These are phyloP conservation scores for human DNA, from an alignment of 2,113 vertebrate genomes.

Conservation along the genomic window DNA sequence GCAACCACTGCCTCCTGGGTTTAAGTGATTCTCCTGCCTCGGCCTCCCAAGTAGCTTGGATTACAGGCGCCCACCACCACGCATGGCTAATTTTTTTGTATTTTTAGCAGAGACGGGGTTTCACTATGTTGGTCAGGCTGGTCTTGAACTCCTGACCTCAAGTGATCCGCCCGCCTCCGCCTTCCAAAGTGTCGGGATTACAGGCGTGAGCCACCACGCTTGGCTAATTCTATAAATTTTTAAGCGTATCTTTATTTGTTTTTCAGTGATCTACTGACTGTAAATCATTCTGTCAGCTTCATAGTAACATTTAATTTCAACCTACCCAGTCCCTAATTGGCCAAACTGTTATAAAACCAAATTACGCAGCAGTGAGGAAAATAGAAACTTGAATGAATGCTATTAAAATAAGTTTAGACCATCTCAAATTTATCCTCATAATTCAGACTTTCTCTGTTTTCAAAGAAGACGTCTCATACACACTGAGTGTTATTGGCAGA, in stretches of 20 bases:
- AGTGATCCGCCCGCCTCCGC: too few relatives aligned
- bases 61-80: too few relatives aligned
- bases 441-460: background rate
- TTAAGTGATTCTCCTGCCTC: too few relatives aligned
- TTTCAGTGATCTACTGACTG: constrained; percentile 21
- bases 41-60: too few relatives aligned
- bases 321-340: background rate
- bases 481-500: background rate
- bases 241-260: constrained; percentile 47
- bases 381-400: background rate
- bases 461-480: background rate
- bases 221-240: constrained; percentile 38
- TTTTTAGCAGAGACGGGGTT: too few relatives aligned
- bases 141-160: too few relatives aligned
- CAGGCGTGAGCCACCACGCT: too few relatives aligned
- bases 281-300: constrained; percentile 46
- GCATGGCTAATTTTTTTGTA: too few relatives aligned
- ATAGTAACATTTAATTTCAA: constrained; percentile 39
- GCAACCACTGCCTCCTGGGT: too few relatives aligned
- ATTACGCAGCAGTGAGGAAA: constrained; percentile 35
- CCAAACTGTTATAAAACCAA: constrained; percentile 50
- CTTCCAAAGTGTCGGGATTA: too few relatives aligned
- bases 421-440: background rate
- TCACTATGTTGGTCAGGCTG: too few relatives aligned
- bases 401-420: constrained; percentile 36